Base-by-base conservation (phyloP, 2,888 invertebrate species). In the Lissonota sp. region DNA sequence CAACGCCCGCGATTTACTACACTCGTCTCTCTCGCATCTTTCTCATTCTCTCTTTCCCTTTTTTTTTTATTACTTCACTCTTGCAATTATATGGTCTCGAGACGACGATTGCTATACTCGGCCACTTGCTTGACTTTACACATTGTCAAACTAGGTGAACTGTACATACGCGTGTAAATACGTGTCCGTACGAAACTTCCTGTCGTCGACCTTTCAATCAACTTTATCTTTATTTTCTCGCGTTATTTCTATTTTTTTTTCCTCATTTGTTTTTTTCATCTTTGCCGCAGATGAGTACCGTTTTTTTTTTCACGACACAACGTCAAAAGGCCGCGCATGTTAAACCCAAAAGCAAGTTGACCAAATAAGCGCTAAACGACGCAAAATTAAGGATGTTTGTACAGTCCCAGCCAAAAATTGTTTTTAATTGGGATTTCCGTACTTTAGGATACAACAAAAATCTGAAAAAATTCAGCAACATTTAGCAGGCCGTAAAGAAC, bases 71-170 rank as follows among this genome's bases (percentile, higher is more conserved):
- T 14, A 5, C 12, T n/a, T 58, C 58, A 6, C 5, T 57, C 69
- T 12, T 72, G 57, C 67, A 76, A 76, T 80, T 72, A 80, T 80
- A 60, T 75, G 75, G 40, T 75, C 73, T 73, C 66, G 49, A 26
- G 75, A 55, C 70, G 71, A 66, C 66, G 53, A 57, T 80, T 71
- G 46, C 66, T 75, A 44, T 53, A 71, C 46, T 63, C 62, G 67
- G 44, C 7, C 44, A 62, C 55, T 44, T 39, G 63, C 55, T 26
- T 63, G 10, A 12, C 66, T 62, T 72, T 40, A 51, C 40, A 26
- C 26, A 62, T 63, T 44, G 62, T 49, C 8, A 14, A 71, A 57
- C 63, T 57, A 57, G 72, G 66, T 57, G 53, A 57, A 7, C 55
- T n/a, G 12, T 37, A 37, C 14, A 63, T 53, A 62, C 37, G 16